Evolutionary conservation across 2,888 invertebrate species (phyloP).

Genomic region (Xanthorhoe designata): DNA sequence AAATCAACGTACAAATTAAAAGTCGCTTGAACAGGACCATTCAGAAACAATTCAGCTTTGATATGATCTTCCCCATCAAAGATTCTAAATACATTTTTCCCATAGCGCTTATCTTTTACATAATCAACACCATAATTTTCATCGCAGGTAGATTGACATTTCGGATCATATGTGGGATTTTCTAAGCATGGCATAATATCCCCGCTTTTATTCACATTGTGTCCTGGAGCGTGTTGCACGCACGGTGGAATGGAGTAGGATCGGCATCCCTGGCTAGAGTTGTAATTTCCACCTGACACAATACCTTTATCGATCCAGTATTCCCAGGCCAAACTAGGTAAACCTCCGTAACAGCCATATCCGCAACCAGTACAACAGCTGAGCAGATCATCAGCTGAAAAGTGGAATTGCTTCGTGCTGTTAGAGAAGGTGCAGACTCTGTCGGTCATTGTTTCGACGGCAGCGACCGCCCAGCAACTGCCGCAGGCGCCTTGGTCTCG

Average conservation of each 20-base stretch:
- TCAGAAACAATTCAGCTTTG: conserved; percentile 87
- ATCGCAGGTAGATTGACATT: conserved; percentile 20
- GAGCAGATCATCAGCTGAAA: conserved; percentile 94
- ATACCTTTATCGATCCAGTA: conserved; percentile 94
- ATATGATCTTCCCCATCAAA: conserved; percentile 51
- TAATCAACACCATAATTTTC: conserved; percentile 79
- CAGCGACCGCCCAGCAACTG: conserved; percentile 97
- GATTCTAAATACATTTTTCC: neutral
- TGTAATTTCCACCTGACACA: conserved; percentile 94
- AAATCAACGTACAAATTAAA: conserved; percentile 12
- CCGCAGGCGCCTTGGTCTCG: conserved; percentile 96
- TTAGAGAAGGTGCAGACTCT: conserved; percentile 93
- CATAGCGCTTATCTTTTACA: conserved; percentile 79
- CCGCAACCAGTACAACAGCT: conserved; percentile 93
- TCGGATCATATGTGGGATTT: conserved; percentile 9
- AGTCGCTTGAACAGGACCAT: conserved; percentile 88
- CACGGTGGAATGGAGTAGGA: conserved; percentile 95
- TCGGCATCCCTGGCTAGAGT: conserved; percentile 92
- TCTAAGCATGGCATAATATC: conserved; percentile 53
- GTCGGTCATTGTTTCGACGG: conserved; percentile 96
- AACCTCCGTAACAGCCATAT: conserved; percentile 93
- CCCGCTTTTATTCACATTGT: conserved; percentile 88
- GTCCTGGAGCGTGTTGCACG: conserved; percentile 95
- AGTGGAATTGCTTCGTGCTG: conserved; percentile 88
- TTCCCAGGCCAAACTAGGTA: conserved; percentile 91